phyloP scores from a whole-genome alignment of 2,888 invertebrate genomes.

The Drosophila falleni region DNA sequence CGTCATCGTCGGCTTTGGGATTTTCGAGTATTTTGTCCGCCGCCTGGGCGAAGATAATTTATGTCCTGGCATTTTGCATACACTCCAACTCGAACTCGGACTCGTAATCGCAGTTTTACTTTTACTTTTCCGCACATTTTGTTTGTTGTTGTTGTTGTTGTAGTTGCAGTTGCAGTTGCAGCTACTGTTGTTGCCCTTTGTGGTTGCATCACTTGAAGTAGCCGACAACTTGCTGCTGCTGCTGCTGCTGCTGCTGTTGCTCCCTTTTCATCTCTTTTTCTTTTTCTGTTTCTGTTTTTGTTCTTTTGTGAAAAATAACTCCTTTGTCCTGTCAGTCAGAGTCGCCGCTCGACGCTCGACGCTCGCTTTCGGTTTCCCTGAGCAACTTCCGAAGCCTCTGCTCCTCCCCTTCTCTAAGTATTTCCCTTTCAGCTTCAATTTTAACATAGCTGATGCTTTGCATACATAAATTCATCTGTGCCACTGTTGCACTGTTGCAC shows the following conservation, averaged over 20 bases:
- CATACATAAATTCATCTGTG: conserved; percentile 85
- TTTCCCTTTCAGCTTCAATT: conserved; percentile 3
- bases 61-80: conserved; percentile 72
- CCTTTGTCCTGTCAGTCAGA: conserved; percentile 84
- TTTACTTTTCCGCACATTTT: conserved; percentile 72
- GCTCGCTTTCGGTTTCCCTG: conserved; percentile 72
- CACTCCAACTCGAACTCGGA: conserved; percentile 10
- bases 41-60: conserved; percentile 75
- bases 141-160: conserved; percentile 29
- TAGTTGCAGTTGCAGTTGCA: conserved; percentile 24
- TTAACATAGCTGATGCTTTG: conserved; percentile 74
- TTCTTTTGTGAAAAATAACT: conserved; percentile 82
- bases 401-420: too few relatives aligned
- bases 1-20: conserved; percentile 19
- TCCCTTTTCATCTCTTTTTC: conserved; percentile 22
- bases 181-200: conserved; percentile 44
- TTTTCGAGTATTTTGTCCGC: conserved; percentile 70
- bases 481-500: conserved; percentile 37
- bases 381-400: conserved; percentile 10
- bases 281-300: conserved; percentile 65
- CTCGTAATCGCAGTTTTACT: conserved; percentile 69
- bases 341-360: conserved; percentile 33
- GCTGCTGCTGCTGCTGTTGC: conserved; percentile 38
- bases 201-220: conserved; percentile 44
- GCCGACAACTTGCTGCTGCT: conserved; percentile 42